Percentiles rank a stretch among this genome's conserved stretches.
Evolutionary conservation across 1,140 invertebrate genomes (phyloP).

Genomic region (Plectrocnemia conspersa): DNA sequence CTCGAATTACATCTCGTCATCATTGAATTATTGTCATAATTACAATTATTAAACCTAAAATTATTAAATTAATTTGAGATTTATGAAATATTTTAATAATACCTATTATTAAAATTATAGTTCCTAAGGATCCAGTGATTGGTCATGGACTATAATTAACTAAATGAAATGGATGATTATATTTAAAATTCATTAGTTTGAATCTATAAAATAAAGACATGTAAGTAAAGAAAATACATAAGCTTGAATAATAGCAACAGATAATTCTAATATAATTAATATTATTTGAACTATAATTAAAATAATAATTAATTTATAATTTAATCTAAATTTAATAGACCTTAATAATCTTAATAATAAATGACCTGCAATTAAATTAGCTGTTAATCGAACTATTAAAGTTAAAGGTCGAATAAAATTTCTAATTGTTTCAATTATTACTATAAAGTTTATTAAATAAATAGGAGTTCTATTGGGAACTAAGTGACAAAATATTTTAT

Average conservation of each 20-base stretch:
- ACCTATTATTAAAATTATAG: constrained; percentile 45
- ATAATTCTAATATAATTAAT: constrained; percentile 50
- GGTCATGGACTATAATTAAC: constrained; percentile 56
- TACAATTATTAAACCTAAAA: constrained; percentile 46
- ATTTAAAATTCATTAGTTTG: constrained; percentile 45
- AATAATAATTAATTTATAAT: constrained; percentile 38
- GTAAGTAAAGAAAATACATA: constrained; percentile 54
- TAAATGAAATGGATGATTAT: constrained; percentile 52
- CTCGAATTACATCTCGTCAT: constrained; percentile 60
- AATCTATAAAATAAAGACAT: constrained; percentile 52
- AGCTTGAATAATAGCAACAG: constrained; percentile 53
- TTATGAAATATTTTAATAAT: constrained; percentile 52
- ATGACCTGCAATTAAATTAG: constrained; percentile 67
- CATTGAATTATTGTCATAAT: constrained; percentile 54
- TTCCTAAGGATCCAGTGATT: constrained; percentile 44
- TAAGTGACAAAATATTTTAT: constrained; percentile 58
- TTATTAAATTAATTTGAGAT: constrained; percentile 43
- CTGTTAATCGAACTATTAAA: constrained; percentile 59
- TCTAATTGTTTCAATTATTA: constrained; percentile 57
- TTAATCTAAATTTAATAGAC: no score
- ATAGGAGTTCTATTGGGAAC: constrained; percentile 56
- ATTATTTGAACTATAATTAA: constrained; percentile 49
- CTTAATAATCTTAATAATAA: constrained; percentile 54
- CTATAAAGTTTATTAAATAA: constrained; percentile 53
- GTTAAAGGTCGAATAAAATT: constrained; percentile 60